Conservation (phyloP, 2,113 vertebrate genomes). For the Speoplatyrhinus poulsoni region DNA sequence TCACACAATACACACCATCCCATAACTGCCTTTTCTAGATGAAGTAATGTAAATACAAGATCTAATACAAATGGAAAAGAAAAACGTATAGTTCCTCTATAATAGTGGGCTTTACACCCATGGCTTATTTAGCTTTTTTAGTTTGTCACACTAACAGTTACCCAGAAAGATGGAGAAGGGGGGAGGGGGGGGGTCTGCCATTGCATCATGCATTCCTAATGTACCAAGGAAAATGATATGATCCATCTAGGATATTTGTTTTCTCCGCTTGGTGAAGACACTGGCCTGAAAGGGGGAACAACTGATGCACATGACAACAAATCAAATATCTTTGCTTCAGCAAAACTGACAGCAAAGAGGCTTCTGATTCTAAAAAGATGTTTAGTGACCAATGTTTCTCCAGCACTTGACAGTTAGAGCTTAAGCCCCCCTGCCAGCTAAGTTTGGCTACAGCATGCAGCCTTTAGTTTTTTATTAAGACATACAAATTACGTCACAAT, state of each 20-base stretch:
- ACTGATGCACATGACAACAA: neutral
- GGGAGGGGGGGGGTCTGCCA: too few species aligned
- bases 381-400: neutral
- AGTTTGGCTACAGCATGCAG: neutral
- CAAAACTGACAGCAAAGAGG: neutral
- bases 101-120: too few species aligned
- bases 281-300: neutral
- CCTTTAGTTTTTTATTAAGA: neutral
- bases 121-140: too few species aligned
- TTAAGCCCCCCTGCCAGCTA: neutral
- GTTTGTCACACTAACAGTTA: too few species aligned
- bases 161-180: too few species aligned
- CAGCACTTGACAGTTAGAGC: neutral
- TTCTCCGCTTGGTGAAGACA: neutral
- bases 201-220: neutral
- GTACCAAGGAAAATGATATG: neutral
- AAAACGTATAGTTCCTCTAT: neutral
- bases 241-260: neutral
- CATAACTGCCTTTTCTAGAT: neutral
- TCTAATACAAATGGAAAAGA: neutral
- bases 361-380: neutral
- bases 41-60: neutral
- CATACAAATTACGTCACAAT: constrained; percentile 1
- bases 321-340: constrained; percentile 2
- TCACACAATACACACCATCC: neutral